Base-by-base conservation (phyloP, 2,113 vertebrate species). In the Tachycineta bicolor region DNA sequence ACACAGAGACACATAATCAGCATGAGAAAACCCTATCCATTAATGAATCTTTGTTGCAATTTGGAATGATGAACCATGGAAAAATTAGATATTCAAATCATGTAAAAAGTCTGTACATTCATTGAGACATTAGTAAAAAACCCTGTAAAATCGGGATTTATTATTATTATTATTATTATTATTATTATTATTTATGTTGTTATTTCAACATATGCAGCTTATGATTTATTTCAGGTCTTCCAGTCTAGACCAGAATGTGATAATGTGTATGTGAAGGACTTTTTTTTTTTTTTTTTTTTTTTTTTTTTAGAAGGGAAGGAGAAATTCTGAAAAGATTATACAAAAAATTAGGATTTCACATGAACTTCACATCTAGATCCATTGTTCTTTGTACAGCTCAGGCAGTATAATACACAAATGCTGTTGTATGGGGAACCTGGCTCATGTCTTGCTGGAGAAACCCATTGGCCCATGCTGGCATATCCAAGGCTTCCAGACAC, bases 241-340 rank as follows among this genome's bases (percentile, higher is more conserved):
- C 11, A 43, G 3, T 49, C 26, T 77, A 11, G 44, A 41, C 11
- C 25, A 64, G 34, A 6, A 16, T 0, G 0, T 65, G 50, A 65
- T 12, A 69, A 77, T 9, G 11, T 62, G 21, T 33, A 31, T 1
- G 3, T 0, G 2, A 73, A 80, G 12, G 11, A 12, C 2, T 34
- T 47, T 33, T 4, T 43, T 43, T 43, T 2, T 34, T 39, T 28
- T 4, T 4, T 50, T 68, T 49, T 28, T 28, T 14, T 43, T 43
- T 43, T 43, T 6, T 2, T 34, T 47, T 28, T 4, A 31, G 16
- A 80, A 50, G 9, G 18, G 8, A 46, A 80, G 5, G 17, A 29
- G 17, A 63, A 49, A 49, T 28, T 10, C 25, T 20, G 49, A 37
- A 60, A 80, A 2, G 15, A 34, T 31, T 60, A 23, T 5, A 31